These are phyloP conservation scores for Drosophila nikananu DNA, from an alignment of 1,140 invertebrate genomes.

Conservation along the genomic window DNA sequence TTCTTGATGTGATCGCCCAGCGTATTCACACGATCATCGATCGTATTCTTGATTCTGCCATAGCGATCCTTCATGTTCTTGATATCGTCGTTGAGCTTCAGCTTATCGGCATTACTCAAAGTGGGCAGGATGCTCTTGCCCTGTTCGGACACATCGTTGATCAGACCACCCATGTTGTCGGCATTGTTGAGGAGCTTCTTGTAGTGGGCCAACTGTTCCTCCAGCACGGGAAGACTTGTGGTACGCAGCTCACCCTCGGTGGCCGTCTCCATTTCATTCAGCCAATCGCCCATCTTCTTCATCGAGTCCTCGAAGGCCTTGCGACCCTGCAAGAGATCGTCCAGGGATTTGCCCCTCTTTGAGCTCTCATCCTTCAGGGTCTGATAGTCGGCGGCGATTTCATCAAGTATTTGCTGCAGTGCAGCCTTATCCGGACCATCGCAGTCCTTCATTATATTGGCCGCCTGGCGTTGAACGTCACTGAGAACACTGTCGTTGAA, in stretches of 20 bases:
- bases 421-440: conserved; percentile 89
- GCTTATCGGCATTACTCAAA: conserved; percentile 93
- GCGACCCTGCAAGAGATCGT: conserved; percentile 90
- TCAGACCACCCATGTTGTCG: conserved; percentile 89
- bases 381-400: conserved; percentile 89
- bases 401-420: conserved; percentile 89
- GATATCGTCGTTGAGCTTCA: conserved; percentile 92
- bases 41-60: conserved; percentile 89
- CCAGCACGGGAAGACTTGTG: conserved; percentile 91
- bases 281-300: conserved; percentile 93
- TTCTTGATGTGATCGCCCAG: conserved; percentile 91
- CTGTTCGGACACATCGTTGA: conserved; percentile 91
- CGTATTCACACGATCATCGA: conserved; percentile 90
- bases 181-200: conserved; percentile 92
- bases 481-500: conserved; percentile 92
- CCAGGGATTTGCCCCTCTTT: conserved; percentile 90
- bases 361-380: conserved; percentile 90
- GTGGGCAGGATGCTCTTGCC: conserved; percentile 92
- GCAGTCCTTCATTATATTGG: conserved; percentile 92
- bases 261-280: conserved; percentile 94
- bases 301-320: conserved; percentile 93
- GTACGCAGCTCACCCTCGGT: conserved; percentile 92
- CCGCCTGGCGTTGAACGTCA: conserved; percentile 91
- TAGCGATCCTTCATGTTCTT: conserved; percentile 92
- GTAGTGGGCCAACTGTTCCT: conserved; percentile 94